phyloP scores from a whole-genome alignment of 2,888 invertebrate genomes.

The Quadroppia sp. region DNA sequence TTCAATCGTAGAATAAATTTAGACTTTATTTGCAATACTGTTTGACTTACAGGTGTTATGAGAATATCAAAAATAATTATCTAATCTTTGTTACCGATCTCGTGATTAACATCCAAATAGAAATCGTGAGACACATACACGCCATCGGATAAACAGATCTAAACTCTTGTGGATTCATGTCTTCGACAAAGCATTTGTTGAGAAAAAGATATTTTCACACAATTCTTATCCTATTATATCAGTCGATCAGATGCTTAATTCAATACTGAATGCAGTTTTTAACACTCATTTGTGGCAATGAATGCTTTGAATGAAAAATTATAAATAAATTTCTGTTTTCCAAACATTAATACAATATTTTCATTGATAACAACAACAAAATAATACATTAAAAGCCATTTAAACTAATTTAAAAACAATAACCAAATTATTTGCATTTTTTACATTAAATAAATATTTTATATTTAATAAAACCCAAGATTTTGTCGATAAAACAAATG shows the following conservation, averaged over 20 bases:
- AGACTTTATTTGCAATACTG: not conserved
- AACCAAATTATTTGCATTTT: not conserved
- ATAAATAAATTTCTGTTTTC: not conserved
- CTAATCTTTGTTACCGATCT: slow-evolving; percentile 33
- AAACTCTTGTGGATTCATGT: not conserved
- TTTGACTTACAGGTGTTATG: slow-evolving; percentile 26
- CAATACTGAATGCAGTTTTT: not conserved
- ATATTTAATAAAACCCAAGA: no score
- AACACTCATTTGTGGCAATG: slow-evolving; percentile 11
- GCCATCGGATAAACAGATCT: slow-evolving; percentile 24
- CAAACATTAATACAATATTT: not conserved
- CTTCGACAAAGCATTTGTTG: not conserved
- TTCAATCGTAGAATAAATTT: slow-evolving; percentile 19
- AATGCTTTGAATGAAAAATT: not conserved
- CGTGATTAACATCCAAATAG: slow-evolving; percentile 36
- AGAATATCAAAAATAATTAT: slow-evolving; percentile 32
- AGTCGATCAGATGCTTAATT: not conserved
- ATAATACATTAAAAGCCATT: not conserved
- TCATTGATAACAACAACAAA: not conserved
- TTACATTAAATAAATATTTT: not conserved
- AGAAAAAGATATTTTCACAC: not conserved
- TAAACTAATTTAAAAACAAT: not conserved
- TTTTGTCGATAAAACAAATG: no score
- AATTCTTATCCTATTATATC: not conserved
- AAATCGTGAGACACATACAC: slow-evolving; percentile 20